phyloP scores from a whole-genome alignment of 2,797 vertebrate genomes.

The Monodelphis domestica region DNA sequence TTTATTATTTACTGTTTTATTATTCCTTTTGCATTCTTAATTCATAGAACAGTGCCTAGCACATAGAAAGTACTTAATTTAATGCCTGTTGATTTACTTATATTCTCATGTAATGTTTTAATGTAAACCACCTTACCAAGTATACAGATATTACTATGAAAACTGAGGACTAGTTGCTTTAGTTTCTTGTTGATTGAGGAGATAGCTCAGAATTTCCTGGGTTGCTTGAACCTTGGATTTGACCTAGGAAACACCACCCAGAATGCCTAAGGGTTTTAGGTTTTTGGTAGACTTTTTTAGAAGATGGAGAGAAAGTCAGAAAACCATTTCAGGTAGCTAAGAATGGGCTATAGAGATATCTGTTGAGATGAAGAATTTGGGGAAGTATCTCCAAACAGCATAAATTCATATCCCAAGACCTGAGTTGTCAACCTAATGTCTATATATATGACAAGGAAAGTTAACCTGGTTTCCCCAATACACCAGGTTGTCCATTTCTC shows the following conservation, averaged over 20 bases:
- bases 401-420: not conserved
- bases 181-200: not conserved
- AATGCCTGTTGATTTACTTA: not conserved
- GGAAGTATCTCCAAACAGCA: not conserved
- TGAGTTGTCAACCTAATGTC: not conserved
- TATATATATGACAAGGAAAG: not conserved
- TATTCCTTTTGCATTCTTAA: not conserved
- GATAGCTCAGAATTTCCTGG: not conserved
- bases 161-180: not conserved
- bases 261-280: not conserved
- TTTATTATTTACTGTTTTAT: not conserved
- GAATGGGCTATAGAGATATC: not conserved
- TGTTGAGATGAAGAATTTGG: not conserved
- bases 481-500: not conserved
- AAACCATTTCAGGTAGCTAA: not conserved
- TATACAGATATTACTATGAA: not conserved
- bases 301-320: not conserved
- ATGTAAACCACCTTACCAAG: not conserved
- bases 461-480: not conserved
- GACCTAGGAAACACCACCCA: not conserved
- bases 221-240: not conserved
- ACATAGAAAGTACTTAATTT: not conserved
- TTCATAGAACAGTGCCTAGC: not conserved
- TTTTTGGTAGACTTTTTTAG: not conserved
- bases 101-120: not conserved